These are phyloP conservation scores for Pseudochaenichthys georgianus DNA, from an alignment of 2,797 vertebrate species.

Conservation along the genomic window DNA sequence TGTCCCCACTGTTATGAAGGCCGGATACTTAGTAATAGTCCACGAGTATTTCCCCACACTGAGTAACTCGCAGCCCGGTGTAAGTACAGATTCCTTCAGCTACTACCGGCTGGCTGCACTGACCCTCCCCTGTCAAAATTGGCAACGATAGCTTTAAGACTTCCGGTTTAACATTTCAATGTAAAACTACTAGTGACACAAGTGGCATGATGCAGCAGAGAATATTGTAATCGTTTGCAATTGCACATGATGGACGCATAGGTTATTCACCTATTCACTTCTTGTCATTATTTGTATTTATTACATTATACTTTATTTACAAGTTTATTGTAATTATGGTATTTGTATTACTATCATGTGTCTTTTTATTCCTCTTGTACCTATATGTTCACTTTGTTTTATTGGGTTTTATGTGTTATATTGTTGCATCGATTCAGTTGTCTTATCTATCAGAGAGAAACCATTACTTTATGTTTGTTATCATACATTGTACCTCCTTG, in stretches of 20 bases:
- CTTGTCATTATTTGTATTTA: too few relatives aligned
- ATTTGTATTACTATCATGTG: too few relatives aligned
- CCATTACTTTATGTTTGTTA: too few relatives aligned
- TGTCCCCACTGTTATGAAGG: background rate
- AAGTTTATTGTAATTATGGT: background rate
- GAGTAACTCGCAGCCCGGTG: background rate
- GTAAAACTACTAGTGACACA: background rate
- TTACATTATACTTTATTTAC: background rate
- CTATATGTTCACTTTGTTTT: too few relatives aligned
- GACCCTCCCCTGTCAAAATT: background rate
- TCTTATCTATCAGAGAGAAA: too few relatives aligned
- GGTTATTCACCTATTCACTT: too few relatives aligned
- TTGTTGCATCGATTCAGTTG: too few relatives aligned
- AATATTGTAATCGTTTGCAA: too few relatives aligned
- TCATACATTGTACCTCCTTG: too few relatives aligned
- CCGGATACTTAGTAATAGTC: background rate
- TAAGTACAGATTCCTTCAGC: slow-evolving; percentile 60
- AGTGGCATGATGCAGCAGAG: background rate
- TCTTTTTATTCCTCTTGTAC: too few relatives aligned
- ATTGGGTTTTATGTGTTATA: too few relatives aligned
- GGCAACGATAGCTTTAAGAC: fast-evolving
- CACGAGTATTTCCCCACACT: background rate
- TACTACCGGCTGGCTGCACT: slow-evolving; percentile 19
- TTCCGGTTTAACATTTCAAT: slow-evolving; percentile 36
- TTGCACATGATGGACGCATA: too few relatives aligned